Evolutionary conservation across 1,140 invertebrate species (phyloP).

Genomic region (Solen grandis): DNA sequence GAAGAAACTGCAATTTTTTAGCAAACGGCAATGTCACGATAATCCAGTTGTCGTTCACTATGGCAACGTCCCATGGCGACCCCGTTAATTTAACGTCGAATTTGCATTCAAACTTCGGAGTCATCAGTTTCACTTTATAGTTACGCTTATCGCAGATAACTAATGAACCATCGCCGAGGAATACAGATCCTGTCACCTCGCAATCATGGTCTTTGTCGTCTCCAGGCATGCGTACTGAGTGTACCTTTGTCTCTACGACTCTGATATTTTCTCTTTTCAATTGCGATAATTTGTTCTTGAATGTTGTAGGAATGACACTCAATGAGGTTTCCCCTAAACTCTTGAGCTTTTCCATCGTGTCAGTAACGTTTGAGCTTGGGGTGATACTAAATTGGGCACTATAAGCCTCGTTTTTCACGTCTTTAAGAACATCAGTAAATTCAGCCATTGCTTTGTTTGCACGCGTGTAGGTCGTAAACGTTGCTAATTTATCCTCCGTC

Average conservation of each 20-base stretch:
- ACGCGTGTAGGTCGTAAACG: conserved; percentile 31
- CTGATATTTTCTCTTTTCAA: conserved; percentile 41
- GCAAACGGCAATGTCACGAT: conserved; percentile 32
- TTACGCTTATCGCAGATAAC: conserved; percentile 52
- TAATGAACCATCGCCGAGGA: conserved; percentile 30
- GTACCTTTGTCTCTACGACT: conserved; percentile 42
- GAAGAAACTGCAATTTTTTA: conserved; percentile 35
- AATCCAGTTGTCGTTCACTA: conserved; percentile 43
- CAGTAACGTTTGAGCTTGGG: neutral
- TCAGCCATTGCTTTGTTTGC: conserved; percentile 30
- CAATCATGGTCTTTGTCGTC: conserved; percentile 47
- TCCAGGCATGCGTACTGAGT: conserved; percentile 43
- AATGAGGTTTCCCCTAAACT: conserved; percentile 18
- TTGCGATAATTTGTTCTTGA: conserved; percentile 13
- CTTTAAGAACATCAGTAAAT: conserved; percentile 26
- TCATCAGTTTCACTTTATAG: conserved; percentile 40
- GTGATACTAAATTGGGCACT: conserved; percentile 17
- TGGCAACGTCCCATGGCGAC: conserved; percentile 45
- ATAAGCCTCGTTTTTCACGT: conserved; percentile 43
- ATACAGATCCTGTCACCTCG: conserved; percentile 42
- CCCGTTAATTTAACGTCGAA: conserved; percentile 22
- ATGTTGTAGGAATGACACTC: conserved; percentile 36
- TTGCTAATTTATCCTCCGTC: conserved; percentile 33
- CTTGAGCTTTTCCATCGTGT: neutral
- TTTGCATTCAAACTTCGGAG: conserved; percentile 20